Percentiles rank a stretch among this genome's conserved stretches.
These are phyloP conservation scores for Pachypanchax playfairii DNA, from an alignment of 2,113 vertebrate species.

Conservation along the genomic window DNA sequence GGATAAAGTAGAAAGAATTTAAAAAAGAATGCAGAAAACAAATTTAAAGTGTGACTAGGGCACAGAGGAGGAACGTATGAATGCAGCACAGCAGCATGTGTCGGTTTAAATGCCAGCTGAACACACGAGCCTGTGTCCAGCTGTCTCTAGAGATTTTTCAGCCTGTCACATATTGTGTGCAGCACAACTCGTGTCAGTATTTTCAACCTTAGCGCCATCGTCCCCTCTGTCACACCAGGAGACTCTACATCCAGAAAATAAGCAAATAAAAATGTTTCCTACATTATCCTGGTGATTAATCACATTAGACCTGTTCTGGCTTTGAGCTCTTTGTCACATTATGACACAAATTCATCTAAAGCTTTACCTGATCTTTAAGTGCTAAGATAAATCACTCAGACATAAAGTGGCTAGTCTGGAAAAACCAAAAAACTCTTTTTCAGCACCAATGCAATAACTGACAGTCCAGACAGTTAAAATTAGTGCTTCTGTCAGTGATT, in stretches of 20 bases:
- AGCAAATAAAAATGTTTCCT: too few relatives aligned
- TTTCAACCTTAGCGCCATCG: constrained; percentile 32
- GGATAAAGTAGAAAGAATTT: not conserved
- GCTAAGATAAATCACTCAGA: constrained; percentile 1
- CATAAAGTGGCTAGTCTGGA: constrained; percentile 1
- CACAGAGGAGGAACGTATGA: not conserved
- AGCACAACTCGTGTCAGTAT: constrained; percentile 18
- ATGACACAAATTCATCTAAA: not conserved
- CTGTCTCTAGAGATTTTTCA: constrained; percentile 46
- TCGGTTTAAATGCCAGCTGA: constrained; percentile 17
- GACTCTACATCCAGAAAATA: constrained; percentile 15
- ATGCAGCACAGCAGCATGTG: not conserved
- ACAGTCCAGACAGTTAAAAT: constrained; percentile 30
- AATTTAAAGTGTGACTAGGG: not conserved
- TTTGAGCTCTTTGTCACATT: too few relatives aligned
- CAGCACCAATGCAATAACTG: constrained; percentile 7
- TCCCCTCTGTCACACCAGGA: not conserved
- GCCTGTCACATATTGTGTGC: constrained; percentile 30
- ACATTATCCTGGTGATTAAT: too few relatives aligned
- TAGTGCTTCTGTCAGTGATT: constrained; percentile 10
- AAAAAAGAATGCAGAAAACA: not conserved
- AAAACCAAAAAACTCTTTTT: not conserved
- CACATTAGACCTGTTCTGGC: not conserved
- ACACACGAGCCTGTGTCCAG: constrained; percentile 46
- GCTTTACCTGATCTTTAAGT: not conserved